Evolutionary conservation across 2,797 vertebrate species (phyloP).

Genomic region (Rhinatrema bivittatum): DNA sequence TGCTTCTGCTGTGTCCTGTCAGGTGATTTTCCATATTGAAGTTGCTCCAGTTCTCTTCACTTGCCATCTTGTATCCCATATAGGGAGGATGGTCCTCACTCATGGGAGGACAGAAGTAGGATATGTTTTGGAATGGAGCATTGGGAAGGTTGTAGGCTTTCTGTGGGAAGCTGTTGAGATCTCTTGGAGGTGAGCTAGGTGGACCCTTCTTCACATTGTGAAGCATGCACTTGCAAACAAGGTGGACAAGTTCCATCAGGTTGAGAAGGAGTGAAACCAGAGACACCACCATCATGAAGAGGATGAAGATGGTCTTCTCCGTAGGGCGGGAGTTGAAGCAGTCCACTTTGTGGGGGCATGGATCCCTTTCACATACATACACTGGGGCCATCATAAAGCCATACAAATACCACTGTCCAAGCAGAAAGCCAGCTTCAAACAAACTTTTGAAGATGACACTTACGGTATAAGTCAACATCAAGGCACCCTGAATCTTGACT

Average conservation of each 20-base stretch:
- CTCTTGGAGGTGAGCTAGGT: conserved; percentile 15
- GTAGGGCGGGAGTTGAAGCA: conserved; percentile 91
- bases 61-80: conserved; percentile 61
- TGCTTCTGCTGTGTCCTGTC: conserved; percentile 8
- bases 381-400: conserved; percentile 75
- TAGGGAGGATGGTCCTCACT: too few relatives aligned
- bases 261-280: conserved; percentile 75
- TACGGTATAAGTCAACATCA: conserved; percentile 78
- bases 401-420: conserved; percentile 85
- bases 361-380: conserved; percentile 67
- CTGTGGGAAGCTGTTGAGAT: conserved; percentile 6
- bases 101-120: conserved; percentile 55
- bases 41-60: conserved; percentile 66
- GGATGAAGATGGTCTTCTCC: conserved; percentile 90
- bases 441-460: conserved; percentile 81
- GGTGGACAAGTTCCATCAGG: conserved; percentile 71
- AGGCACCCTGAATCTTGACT: conserved; percentile 72
- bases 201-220: conserved; percentile 29
- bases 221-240: conserved; percentile 62
- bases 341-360: conserved; percentile 85
- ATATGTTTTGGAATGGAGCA: conserved; percentile 37
- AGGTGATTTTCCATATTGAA: conserved; percentile 55
- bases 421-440: conserved; percentile 77
- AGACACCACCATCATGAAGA: conserved; percentile 90
- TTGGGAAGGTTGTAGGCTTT: conserved; percentile 1